phyloP scores from a whole-genome alignment of 1,140 invertebrate genomes.

The Nilaparvata lugens region DNA sequence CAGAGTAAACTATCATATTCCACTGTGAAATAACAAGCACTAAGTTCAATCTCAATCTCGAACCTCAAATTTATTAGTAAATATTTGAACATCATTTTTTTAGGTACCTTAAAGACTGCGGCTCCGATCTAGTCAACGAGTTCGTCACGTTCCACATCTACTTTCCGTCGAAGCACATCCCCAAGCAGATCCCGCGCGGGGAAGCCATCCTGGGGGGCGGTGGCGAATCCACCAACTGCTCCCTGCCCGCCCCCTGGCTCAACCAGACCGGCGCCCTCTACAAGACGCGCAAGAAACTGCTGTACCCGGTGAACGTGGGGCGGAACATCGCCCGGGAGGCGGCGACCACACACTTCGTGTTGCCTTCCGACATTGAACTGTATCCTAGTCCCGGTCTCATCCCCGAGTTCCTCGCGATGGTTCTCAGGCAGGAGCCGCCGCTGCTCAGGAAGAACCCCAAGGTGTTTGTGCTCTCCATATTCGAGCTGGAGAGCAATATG shows the following conservation, averaged over 20 bases:
- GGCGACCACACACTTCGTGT: constrained; percentile 70
- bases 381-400: constrained; percentile 74
- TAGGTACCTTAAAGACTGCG: constrained; percentile 46
- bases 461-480: constrained; percentile 73
- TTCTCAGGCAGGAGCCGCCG: constrained; percentile 55
- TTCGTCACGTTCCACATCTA: constrained; percentile 79
- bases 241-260: constrained; percentile 53
- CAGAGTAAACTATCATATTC: no score
- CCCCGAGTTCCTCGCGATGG: constrained; percentile 69
- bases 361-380: constrained; percentile 81
- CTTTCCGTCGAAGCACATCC: constrained; percentile 76
- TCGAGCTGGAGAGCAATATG: constrained; percentile 65
- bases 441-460: constrained; percentile 55
- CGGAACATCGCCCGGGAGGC: constrained; percentile 75
- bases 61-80: no score
- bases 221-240: constrained; percentile 55
- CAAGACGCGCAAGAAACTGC: constrained; percentile 64
- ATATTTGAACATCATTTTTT: no score
- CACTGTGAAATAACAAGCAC: no score
- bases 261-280: constrained; percentile 59
- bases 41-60: no score
- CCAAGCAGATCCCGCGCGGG: constrained; percentile 54
- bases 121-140: constrained; percentile 52
- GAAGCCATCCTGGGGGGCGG: constrained; percentile 43
- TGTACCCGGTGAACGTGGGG: constrained; percentile 83